Base-by-base conservation (phyloP, 1,140 invertebrate genomes). In the Aphidius ervi region DNA sequence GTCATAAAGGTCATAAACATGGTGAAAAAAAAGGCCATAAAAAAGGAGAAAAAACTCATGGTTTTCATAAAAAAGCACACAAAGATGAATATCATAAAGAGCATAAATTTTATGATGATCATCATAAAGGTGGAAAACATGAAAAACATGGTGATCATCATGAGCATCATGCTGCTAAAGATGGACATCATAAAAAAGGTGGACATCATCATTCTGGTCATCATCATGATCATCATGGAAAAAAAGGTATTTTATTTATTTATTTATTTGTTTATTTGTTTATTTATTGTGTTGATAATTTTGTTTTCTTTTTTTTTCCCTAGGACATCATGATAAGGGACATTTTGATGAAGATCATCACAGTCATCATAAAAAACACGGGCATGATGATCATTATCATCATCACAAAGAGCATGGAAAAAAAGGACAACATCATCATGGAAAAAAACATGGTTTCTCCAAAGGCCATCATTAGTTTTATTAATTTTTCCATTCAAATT, bases 21-120 rank as follows among this genome's bases (percentile, higher is more conserved):
- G 81, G 79, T n/a, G 82, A 82, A 63, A 83, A 84, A 64, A 84
- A 84, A 60, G 82, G 77, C 3, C 83, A 83, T 58, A 85, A 86
- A 63, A 85, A 86, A 62, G 84, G 84, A n/a, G 83, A 84, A 61
- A 85, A 86, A 62, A 84, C 81, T 0, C 85, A 79, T 2, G 87
- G 87, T 3, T 89, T 82, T 74, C 87, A 87, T 70, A 88, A 86
- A 58, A 82, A 85, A 3, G 85, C 83, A 68, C 80, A 85, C 73
- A 87, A 87, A 71, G 85, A 88, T 59, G 86, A 89, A 64, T 89
- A 83, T 74, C 79, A 80, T 53, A 81, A 82, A 49, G 81, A 82
- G 58, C 82, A 82, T 8, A 71, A 74, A 58, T 88, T 88, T 74
- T 89, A 90, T 65, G 87, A 88, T 62, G 84, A 86, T 48, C 67